Conservation (phyloP, 2,888 invertebrate species). For the Drosophila aldrichi region DNA sequence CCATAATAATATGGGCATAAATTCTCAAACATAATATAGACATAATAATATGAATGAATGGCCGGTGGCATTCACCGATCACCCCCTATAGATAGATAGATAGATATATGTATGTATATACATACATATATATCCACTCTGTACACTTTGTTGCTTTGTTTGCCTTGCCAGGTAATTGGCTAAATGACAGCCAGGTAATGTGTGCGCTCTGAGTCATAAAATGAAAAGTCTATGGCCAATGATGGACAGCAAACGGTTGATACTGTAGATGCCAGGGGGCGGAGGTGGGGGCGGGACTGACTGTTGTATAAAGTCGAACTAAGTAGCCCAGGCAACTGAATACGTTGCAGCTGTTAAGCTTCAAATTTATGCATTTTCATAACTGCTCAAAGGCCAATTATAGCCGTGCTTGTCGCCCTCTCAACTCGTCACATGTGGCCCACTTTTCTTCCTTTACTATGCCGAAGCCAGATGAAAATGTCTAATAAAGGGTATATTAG, state of each 20-base stretch:
- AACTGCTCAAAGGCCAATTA: conserved; percentile 39
- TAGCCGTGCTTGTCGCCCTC: conserved; percentile 31
- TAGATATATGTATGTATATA: neutral
- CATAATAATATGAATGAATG: conserved; percentile 76
- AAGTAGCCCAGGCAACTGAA: neutral
- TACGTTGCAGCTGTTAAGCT: conserved; percentile 5
- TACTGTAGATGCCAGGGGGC: conserved; percentile 1
- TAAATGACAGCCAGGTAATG: conserved; percentile 71
- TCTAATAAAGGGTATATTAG: neutral
- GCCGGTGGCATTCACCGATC: conserved; percentile 55
- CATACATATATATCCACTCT: neutral
- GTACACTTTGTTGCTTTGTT: conserved; percentile 52
- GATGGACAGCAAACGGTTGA: conserved; percentile 33
- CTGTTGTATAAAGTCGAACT: neutral
- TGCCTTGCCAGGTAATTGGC: conserved; percentile 70
- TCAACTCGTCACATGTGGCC: conserved; percentile 52
- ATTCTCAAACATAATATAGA: conserved; percentile 55
- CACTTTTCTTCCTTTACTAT: conserved; percentile 32
- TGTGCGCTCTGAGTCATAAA: conserved; percentile 58
- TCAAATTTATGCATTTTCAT: conserved; percentile 24
- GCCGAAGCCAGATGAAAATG: neutral
- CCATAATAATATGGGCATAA: conserved; percentile 59
- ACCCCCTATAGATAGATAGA: conserved; percentile 1
- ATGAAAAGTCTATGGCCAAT: conserved; percentile 25
- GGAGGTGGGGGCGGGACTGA: neutral